These are phyloP conservation scores for Antitype chi DNA, from an alignment of 2,888 invertebrate species.

Conservation along the genomic window DNA sequence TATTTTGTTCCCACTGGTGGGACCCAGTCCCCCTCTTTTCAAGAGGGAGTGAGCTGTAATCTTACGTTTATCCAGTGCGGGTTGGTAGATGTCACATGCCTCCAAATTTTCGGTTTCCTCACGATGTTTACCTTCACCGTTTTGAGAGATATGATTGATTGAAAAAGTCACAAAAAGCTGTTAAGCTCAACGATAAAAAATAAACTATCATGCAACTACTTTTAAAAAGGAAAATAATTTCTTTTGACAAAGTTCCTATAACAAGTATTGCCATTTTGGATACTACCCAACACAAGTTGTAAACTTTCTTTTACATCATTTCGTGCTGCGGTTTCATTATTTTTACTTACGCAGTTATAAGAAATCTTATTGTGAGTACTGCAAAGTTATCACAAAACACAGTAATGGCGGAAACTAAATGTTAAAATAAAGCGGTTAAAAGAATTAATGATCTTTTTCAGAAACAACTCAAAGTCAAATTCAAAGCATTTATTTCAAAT, in stretches of 20 bases:
- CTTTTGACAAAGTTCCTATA: slow-evolving; percentile 22
- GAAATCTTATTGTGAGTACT: neutral
- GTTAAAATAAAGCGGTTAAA: neutral
- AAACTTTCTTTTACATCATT: slow-evolving; percentile 23
- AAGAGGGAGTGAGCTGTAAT: no score
- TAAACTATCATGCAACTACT: neutral
- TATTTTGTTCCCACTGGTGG: no score
- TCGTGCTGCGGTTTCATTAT: slow-evolving; percentile 12
- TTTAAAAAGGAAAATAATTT: slow-evolving; percentile 7
- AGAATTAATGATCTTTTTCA: neutral
- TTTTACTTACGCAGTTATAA: neutral
- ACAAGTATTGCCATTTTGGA: slow-evolving; percentile 41
- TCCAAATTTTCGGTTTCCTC: no score
- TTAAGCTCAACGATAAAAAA: neutral
- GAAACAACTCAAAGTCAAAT: no score
- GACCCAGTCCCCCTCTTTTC: no score
- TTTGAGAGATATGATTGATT: neutral
- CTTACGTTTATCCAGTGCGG: no score
- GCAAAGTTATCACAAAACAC: neutral
- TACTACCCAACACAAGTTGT: slow-evolving; percentile 32
- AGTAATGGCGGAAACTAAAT: neutral
- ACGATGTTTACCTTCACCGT: no score
- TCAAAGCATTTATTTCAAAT: no score
- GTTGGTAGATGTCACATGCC: no score
- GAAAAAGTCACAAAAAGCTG: neutral